These are phyloP conservation scores for Mastacembelus armatus DNA, from an alignment of 2,797 vertebrate species.

Conservation along the genomic window DNA sequence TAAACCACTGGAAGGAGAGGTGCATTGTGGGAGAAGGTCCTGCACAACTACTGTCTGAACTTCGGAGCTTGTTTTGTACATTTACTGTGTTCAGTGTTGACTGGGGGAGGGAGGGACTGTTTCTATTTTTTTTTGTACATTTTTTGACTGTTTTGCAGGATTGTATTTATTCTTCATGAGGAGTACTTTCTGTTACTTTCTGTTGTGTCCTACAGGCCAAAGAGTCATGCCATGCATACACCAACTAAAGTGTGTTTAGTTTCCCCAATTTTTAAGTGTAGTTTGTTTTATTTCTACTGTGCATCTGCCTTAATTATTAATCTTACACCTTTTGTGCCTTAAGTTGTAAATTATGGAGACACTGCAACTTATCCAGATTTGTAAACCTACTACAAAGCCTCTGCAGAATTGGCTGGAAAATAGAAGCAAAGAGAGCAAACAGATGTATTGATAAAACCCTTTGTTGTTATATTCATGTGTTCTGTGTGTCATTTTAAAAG, in stretches of 20 bases:
- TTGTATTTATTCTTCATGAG: conserved; percentile 73
- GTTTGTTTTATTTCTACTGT: not conserved
- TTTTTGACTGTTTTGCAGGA: conserved; percentile 52
- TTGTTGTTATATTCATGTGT: conserved; percentile 7
- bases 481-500: conserved; percentile 14
- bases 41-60: conserved; percentile 36
- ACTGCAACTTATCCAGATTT: conserved; percentile 13
- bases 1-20: conserved; percentile 58
- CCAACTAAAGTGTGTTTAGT: not conserved
- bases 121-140: conserved; percentile 54
- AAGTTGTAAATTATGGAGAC: conserved; percentile 7
- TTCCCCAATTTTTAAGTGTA: not conserved
- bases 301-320: not conserved
- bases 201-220: conserved; percentile 59
- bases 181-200: conserved; percentile 60
- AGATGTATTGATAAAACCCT: conserved; percentile 55
- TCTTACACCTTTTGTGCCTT: not conserved
- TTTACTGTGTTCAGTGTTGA: conserved; percentile 51
- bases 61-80: conserved; percentile 50
- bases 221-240: conserved; percentile 43
- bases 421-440: not conserved
- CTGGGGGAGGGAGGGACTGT: not conserved
- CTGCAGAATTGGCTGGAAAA: conserved; percentile 39
- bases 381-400: conserved; percentile 14
- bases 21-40: conserved; percentile 29